These are phyloP conservation scores for Talpa occidentalis DNA, from an alignment of 2,113 vertebrate genomes.

Conservation along the genomic window DNA sequence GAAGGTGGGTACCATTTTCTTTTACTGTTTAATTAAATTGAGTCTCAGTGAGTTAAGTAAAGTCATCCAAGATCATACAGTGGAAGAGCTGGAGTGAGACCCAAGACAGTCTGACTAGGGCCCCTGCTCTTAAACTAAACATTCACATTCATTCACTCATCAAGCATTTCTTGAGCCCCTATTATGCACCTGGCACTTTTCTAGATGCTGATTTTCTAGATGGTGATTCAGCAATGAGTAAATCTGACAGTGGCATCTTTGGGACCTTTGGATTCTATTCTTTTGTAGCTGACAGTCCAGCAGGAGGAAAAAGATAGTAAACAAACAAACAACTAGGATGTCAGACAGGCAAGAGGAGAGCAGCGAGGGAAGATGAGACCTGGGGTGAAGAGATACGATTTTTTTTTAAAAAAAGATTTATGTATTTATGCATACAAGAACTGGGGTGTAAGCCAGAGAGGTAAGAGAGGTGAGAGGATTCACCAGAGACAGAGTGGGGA, in stretches of 20 bases:
- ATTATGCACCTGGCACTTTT: background rate
- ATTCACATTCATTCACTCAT: background rate
- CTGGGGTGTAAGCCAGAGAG: no score
- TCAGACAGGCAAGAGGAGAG: background rate
- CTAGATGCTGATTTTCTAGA: background rate
- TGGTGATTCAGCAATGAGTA: background rate
- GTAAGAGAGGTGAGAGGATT: no score
- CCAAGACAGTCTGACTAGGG: background rate
- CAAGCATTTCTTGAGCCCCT: background rate
- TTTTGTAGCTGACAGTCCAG: background rate
- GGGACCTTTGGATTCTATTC: background rate
- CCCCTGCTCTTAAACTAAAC: background rate
- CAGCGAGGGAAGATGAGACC: background rate
- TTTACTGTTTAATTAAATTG: background rate
- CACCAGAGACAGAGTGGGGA: no score
- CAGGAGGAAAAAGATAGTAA: background rate
- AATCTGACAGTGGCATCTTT: background rate
- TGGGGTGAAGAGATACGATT: background rate
- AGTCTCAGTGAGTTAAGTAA: conserved; percentile 2
- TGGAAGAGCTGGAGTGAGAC: background rate
- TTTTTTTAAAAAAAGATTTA: no score
- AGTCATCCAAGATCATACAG: background rate
- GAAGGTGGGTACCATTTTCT: background rate
- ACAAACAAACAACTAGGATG: background rate
- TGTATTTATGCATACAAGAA: no score